These are phyloP conservation scores for Tachycineta bicolor DNA, from an alignment of 2,113 vertebrate genomes.

Conservation along the genomic window DNA sequence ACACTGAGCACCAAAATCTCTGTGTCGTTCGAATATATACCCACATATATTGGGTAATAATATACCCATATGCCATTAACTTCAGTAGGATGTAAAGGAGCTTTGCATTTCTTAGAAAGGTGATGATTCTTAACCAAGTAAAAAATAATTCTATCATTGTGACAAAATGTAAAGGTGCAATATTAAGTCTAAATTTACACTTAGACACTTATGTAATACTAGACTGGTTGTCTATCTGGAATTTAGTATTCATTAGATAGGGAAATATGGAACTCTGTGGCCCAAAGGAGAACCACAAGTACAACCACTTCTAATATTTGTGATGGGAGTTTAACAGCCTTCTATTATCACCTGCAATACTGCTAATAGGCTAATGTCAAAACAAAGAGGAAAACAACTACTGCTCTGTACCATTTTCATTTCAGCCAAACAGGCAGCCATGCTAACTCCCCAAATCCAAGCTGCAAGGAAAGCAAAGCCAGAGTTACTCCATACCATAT, in stretches of 20 bases:
- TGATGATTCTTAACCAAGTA: neutral
- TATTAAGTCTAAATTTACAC: neutral
- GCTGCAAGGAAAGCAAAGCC: neutral
- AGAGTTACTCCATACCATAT: constrained; percentile 84
- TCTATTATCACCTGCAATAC: neutral
- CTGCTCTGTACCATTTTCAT: neutral
- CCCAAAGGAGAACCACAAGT: neutral
- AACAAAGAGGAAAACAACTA: neutral
- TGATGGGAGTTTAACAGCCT: neutral
- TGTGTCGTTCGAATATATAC: neutral
- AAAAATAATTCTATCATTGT: neutral
- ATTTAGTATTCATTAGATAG: neutral
- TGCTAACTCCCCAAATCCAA: neutral
- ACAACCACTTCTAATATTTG: neutral
- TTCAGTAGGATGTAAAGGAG: neutral
- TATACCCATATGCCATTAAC: neutral
- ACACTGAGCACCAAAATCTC: neutral
- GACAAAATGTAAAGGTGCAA: neutral
- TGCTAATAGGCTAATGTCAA: neutral
- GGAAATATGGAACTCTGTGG: neutral
- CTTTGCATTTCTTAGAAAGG: neutral
- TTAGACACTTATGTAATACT: neutral
- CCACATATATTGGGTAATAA: neutral
- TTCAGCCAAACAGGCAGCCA: neutral
- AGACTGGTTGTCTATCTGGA: neutral